These are phyloP conservation scores for Plutomurus gul DNA, from an alignment of 1,140 invertebrate genomes.

Conservation along the genomic window DNA sequence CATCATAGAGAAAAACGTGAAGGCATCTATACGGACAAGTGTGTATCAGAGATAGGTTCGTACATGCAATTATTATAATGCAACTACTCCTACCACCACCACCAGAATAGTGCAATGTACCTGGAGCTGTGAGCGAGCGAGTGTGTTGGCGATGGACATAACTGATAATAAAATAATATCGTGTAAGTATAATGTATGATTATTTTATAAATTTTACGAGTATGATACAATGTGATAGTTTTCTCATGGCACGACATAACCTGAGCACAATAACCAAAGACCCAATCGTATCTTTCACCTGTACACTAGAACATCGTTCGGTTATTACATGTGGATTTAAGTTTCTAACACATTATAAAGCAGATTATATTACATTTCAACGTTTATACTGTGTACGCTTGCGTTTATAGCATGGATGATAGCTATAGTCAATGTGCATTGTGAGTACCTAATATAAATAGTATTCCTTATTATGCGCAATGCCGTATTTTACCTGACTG, in stretches of 20 bases:
- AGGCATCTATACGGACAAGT: no score
- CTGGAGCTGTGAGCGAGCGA: neutral
- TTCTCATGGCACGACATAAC: constrained; percentile 16
- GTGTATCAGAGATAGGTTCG: no score
- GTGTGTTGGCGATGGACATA: constrained; percentile 17
- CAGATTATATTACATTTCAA: neutral
- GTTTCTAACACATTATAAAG: constrained; percentile 1
- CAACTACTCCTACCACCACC: no score
- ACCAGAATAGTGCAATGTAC: no score
- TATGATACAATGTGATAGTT: constrained; percentile 29
- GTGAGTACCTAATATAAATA: no score
- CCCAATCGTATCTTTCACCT: neutral
- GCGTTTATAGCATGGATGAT: neutral
- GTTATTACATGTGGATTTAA: no score
- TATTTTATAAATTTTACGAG: constrained; percentile 34
- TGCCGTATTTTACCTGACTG: neutral
- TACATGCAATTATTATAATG: no score
- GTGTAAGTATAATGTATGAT: constrained; percentile 22
- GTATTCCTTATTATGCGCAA: no score
- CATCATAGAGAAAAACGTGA: no score
- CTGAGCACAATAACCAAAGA: neutral
- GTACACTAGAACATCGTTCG: no score
- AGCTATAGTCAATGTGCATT: no score
- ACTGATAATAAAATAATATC: constrained; percentile 33
- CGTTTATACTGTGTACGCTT: neutral